Conservation (phyloP, 2,113 vertebrate genomes). For the Euleptes europaea region DNA sequence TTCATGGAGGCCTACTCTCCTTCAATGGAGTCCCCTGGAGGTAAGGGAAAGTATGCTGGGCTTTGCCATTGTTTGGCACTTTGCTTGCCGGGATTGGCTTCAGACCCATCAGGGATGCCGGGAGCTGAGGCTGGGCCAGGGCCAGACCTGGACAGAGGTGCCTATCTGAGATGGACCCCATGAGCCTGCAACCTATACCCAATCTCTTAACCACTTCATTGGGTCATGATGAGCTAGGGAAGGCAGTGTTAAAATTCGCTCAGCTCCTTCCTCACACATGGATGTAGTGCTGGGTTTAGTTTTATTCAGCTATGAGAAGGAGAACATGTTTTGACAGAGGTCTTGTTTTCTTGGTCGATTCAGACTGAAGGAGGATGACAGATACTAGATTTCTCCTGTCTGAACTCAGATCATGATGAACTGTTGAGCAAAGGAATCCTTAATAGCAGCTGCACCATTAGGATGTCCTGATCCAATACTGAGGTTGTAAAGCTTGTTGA, state of each 20-base stretch:
- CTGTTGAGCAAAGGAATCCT: constrained; percentile 15
- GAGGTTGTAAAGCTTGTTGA: not conserved
- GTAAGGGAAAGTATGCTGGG: no score
- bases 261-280: not conserved
- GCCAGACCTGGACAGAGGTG: not conserved
- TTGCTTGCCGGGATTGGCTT: no score
- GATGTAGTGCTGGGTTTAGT: no score
- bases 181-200: not conserved
- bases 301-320: no score
- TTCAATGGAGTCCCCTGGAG: no score
- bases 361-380: not conserved
- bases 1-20: no score
- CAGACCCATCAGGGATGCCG: no score
- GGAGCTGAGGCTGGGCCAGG: no score
- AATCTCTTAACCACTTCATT: not conserved
- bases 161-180: not conserved
- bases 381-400: constrained; percentile 17
- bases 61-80: no score
- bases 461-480: constrained; percentile 32
- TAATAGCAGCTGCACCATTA: not conserved
- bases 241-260: not conserved
- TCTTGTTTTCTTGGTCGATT: not conserved
- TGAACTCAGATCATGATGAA: constrained; percentile 26
- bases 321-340: no score
- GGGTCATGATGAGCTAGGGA: not conserved